phyloP scores from a whole-genome alignment of 2,797 vertebrate species.

The Darevskia nairensis region DNA sequence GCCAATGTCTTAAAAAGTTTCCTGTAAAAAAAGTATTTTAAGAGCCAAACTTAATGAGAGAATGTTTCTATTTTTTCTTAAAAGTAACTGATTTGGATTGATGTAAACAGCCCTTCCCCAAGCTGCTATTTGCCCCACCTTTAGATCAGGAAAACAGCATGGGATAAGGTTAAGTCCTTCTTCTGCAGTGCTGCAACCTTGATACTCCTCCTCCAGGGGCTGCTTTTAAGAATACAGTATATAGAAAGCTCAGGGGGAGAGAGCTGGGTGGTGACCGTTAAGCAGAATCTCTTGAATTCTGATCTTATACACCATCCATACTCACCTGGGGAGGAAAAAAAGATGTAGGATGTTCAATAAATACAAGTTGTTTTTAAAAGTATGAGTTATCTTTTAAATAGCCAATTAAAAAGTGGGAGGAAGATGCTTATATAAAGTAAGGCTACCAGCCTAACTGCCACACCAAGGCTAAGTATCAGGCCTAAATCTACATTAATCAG shows the following conservation, averaged over 20 bases:
- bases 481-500: background rate
- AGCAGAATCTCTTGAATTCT: background rate
- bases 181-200: background rate
- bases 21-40: background rate
- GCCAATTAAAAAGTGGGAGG: background rate
- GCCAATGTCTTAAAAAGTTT: background rate
- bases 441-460: background rate
- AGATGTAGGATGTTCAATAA: background rate
- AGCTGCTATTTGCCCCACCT: background rate
- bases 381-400: background rate
- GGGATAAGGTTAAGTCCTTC: background rate
- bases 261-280: background rate
- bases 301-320: background rate
- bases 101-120: background rate
- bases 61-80: background rate
- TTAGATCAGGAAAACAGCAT: background rate
- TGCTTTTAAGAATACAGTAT: background rate
- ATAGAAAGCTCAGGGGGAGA: background rate
- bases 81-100: background rate
- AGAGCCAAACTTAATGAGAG: background rate
- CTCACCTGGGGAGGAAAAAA: background rate
- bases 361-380: background rate
- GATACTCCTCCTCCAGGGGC: background rate
- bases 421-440: background rate
- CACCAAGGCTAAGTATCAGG: background rate